Percentiles rank a stretch among this genome's conserved stretches.
Conservation (phyloP, 2,888 invertebrate genomes). For the Chloroclystis v-ata region DNA sequence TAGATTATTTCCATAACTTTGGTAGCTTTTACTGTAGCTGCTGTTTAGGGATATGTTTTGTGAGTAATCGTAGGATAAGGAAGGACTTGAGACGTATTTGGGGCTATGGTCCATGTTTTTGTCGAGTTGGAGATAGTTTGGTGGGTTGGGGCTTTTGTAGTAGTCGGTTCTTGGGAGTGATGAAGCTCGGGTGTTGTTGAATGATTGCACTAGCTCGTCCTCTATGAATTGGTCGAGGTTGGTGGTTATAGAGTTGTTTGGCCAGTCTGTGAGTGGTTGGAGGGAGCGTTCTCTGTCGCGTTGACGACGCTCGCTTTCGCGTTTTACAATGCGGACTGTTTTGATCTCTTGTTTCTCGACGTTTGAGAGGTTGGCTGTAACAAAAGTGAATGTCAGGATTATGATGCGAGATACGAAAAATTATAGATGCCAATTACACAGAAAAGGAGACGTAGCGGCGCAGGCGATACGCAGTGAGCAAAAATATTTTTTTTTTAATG, state of each 20-base stretch:
- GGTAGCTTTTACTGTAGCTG: conserved; percentile 65
- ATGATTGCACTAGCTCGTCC: conserved; percentile 64
- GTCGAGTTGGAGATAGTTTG: conserved; percentile 52
- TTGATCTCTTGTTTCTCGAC: conserved; percentile 93
- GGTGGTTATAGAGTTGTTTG: conserved; percentile 56
- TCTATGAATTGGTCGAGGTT: conserved; percentile 72
- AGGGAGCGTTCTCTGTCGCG: conserved; percentile 85
- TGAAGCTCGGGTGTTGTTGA: conserved; percentile 66
- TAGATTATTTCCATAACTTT: conserved; percentile 60
- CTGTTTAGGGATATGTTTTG: conserved; percentile 64
- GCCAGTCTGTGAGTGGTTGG: conserved; percentile 72
- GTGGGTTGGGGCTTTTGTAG: conserved; percentile 54
- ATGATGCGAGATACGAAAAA: too few species aligned
- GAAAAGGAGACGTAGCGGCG: too few species aligned
- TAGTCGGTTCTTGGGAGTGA: conserved; percentile 73
- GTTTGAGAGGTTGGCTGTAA: conserved; percentile 81
- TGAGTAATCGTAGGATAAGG: conserved; percentile 68
- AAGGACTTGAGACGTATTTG: conserved; percentile 70
- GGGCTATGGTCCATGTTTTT: conserved; percentile 67
- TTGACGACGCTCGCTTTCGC: conserved; percentile 92
- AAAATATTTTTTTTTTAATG: too few species aligned
- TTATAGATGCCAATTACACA: too few species aligned
- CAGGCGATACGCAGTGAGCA: too few species aligned
- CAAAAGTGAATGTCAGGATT: neutral
- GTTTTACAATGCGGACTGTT: conserved; percentile 94